Evolutionary conservation across 1,140 invertebrate species (phyloP), one percentile per base, ranked within the genome.

Genomic region (Achatina immaculata): DNA sequence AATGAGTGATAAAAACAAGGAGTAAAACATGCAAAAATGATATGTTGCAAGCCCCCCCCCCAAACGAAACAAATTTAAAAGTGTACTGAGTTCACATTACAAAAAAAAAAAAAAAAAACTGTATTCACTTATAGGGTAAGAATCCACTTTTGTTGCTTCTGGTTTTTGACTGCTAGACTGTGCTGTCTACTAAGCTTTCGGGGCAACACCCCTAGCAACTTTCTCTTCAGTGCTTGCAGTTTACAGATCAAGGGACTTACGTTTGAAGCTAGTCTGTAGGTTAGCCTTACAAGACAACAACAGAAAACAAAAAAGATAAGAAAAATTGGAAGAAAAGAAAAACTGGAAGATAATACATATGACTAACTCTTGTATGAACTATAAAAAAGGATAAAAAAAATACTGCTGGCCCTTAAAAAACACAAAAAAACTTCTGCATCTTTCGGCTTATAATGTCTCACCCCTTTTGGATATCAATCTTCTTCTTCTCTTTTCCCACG

Each of bases 121-220:
- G 2, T 75, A 36, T 48, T 75, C 43, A 48, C 69, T 51, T 40
- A 76, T n/a, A 51, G 14, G 62, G 40, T 36, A 42, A 55, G 19
- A 16, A 34, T 55, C 55, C 43, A 38, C 24, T 14, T 55, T 43
- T 43, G 42, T 31, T 51, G 19, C 31, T 48, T 73, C 42, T 45
- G 4, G 43, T 73, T 73, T 73, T 73, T 73, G 42, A 48, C 71
- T 62, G 58, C 58, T 62, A 62, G 58, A 62, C 58, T 62, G 58
- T 62, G 58, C 16, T 72, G 69, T n/a, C 69, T 48, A 72, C 19
- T 31, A 72, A 16, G 34, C 19, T 43, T 38, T 42, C 36, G n/a
- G 38, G 6, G 19, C 38, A 72, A 42, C 43, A 43, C 69, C 7
- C n/a, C 4, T 0, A 72, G 69, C 11, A 72, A 72, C 40, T 48